Conservation (phyloP, 1,140 invertebrate species). For the Schlechtendalia chinensis region DNA sequence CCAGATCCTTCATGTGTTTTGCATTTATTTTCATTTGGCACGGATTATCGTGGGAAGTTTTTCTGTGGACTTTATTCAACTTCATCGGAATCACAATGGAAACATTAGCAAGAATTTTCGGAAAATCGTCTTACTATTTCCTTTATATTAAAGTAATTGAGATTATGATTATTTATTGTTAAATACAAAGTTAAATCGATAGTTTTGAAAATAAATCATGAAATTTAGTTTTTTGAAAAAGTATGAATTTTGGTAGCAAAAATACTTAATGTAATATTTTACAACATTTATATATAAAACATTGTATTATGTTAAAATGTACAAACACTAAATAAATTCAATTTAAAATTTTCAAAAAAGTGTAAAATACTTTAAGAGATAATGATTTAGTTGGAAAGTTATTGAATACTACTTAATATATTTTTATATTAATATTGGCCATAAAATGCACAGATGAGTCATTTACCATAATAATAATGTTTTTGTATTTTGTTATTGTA, state of each 20-base stretch:
- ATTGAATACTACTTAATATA: background rate
- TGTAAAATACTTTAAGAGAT: too few species aligned
- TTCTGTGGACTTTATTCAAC: slow-evolving; percentile 49
- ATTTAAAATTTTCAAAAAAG: too few species aligned
- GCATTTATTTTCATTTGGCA: slow-evolving; percentile 51
- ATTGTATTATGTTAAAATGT: too few species aligned
- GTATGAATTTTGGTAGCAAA: too few species aligned
- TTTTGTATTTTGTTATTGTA: slow-evolving; percentile 17
- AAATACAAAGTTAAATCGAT: too few species aligned
- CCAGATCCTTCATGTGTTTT: slow-evolving; percentile 49
- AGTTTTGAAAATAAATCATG: too few species aligned
- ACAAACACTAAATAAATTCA: too few species aligned
- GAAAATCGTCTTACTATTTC: slow-evolving; percentile 32
- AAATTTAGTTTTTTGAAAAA: too few species aligned
- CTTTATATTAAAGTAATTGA: slow-evolving; percentile 23
- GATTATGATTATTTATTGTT: background rate
- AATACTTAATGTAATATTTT: too few species aligned
- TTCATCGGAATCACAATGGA: slow-evolving; percentile 46
- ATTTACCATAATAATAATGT: background rate
- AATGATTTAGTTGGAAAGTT: background rate
- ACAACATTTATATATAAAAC: too few species aligned
- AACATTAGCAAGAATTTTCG: slow-evolving; percentile 27
- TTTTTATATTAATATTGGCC: background rate
- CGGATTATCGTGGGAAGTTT: slow-evolving; percentile 47
- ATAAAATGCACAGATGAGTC: background rate